Evolutionary conservation across 2,888 invertebrate genomes (phyloP).

Genomic region (Apodemia hepburni): DNA sequence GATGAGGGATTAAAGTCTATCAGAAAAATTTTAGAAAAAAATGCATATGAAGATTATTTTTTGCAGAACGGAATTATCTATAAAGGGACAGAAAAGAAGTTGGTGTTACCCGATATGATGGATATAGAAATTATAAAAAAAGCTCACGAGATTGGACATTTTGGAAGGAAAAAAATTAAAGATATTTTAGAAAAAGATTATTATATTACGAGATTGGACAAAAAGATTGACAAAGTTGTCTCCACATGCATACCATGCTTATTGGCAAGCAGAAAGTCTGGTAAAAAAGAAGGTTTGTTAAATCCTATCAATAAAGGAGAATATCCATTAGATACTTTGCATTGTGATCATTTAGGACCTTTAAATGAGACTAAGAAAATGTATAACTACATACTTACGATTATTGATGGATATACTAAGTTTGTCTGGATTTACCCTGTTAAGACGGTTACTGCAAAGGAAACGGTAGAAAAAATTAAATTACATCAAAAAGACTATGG

Average conservation of each 20-base stretch:
- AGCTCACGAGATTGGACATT: constrained; percentile 33
- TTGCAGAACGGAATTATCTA: constrained; percentile 34
- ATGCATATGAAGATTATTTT: constrained; percentile 24
- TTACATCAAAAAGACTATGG: too few relatives aligned
- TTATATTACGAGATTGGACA: constrained; percentile 34
- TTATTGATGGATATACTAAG: too few relatives aligned
- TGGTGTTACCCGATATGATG: constrained; percentile 44
- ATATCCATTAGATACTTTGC: constrained; percentile 29
- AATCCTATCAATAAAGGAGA: constrained; percentile 28
- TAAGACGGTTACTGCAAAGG: too few relatives aligned
- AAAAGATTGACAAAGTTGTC: constrained; percentile 26
- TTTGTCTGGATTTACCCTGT: too few relatives aligned
- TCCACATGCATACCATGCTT: constrained; percentile 34
- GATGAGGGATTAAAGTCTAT: constrained; percentile 30
- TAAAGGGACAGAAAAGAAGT: constrained; percentile 30
- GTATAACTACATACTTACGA: too few relatives aligned
- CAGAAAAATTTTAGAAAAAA: too few relatives aligned
- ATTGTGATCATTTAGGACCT: constrained; percentile 43
- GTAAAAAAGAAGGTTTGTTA: constrained; percentile 34
- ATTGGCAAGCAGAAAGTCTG: constrained; percentile 36
- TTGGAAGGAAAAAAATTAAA: constrained; percentile 20
- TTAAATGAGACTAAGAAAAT: constrained; percentile 33
- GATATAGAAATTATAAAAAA: constrained; percentile 30
- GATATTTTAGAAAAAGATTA: constrained; percentile 32
- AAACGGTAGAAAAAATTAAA: too few relatives aligned